Conservation (phyloP, 2,113 vertebrate species). For the Onychorhynchus coronatus region DNA sequence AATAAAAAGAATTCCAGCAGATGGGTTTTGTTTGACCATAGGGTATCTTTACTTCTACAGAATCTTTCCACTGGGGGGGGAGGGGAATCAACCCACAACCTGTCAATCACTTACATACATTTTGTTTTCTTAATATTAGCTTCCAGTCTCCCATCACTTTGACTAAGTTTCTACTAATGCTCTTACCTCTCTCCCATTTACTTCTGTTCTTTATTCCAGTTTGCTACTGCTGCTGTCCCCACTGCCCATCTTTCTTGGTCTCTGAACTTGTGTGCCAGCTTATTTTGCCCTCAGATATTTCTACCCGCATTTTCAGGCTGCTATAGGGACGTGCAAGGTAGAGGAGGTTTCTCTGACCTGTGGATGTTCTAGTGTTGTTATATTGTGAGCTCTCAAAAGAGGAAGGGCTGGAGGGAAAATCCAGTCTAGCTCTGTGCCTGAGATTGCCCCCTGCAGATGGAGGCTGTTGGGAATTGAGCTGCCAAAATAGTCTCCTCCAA, state of each 20-base stretch:
- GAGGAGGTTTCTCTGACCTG: not conserved
- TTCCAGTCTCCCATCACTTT: not conserved
- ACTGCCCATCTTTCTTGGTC: not conserved
- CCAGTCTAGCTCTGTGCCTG: not conserved
- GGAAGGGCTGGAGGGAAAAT: not conserved
- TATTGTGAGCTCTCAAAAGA: not conserved
- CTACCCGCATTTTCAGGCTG: not conserved
- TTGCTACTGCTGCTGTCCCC: not conserved
- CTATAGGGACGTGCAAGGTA: not conserved
- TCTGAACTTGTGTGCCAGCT: not conserved
- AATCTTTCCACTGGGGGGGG: no score
- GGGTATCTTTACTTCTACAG: not conserved
- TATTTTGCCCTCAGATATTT: not conserved
- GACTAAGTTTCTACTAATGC: not conserved
- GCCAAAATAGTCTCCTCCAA: not conserved
- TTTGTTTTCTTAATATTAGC: not conserved
- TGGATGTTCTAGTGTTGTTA: not conserved
- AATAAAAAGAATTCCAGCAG: not conserved
- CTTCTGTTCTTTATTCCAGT: not conserved
- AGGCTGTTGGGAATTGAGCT: not conserved
- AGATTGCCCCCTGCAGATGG: not conserved
- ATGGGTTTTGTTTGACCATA: not conserved
- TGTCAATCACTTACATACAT: not conserved
- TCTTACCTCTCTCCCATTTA: not conserved
- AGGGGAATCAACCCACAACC: no score